Evolutionary conservation across 1,140 invertebrate species (phyloP), one percentile per base, ranked within the genome.

Genomic region (Plodia interpunctella): DNA sequence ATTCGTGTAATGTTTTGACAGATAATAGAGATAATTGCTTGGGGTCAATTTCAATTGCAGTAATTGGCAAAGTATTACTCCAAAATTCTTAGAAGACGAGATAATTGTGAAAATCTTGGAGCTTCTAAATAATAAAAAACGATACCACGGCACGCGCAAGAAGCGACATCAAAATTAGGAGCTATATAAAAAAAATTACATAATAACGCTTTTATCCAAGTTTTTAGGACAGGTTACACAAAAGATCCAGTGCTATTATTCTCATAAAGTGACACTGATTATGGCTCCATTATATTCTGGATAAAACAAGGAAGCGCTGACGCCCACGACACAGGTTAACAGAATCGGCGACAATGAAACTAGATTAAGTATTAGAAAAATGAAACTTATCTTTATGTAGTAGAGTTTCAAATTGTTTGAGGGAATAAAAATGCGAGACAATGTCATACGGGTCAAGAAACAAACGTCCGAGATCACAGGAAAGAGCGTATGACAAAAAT

Each of bases 381-480:
- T 44, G 5, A 8, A 25, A 53, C 51, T 21, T 25, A 18, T 21
- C 19, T 25, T n/a, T 25, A 10, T n/a, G 51, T n/a, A 25, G 6
- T 53, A 53, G 13, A 21, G 49, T n/a, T 53, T 21, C 4, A 53
- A 25, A 25, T 53, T n/a, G 20, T 53, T 25, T 25, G 51, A 2
- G 20, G n/a, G 11, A 21, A 21, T 53, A 51, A 53, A 53, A 53
- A 53, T 11, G 51, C 21, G 20, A 19, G 20, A 25, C 20, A 25
- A 25, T 53, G 51, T 21, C 51, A 53, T 20, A 25, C 51, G 20
- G 51, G 19, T 53, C 51, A 53, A 20, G 51, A 53, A 51, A 53
- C 51, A 53, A n/a, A 25, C 15, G 21, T 13, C 21, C 25, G 13
- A 20, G 20, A 53, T 25, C 13, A 21, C 13, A 25, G 19, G 10